Evolutionary conservation across 2,113 vertebrate genomes (phyloP), one percentile per base, ranked within the genome.

Genomic region (Furnarius figulus): DNA sequence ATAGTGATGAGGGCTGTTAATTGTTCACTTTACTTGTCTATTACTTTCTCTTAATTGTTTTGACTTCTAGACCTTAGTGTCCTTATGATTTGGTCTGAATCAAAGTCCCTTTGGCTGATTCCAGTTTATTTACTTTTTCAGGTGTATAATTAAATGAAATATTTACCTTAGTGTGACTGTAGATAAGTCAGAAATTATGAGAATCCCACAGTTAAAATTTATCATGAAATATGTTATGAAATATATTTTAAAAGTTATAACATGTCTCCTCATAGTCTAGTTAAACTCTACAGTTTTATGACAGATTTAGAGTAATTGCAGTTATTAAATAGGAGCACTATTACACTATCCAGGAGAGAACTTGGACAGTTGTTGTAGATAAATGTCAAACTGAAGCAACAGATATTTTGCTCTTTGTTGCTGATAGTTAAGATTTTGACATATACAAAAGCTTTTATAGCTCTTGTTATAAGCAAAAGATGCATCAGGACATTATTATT

Each of bases 251-350:
- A 68, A 73, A 66, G 24, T 62, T 83, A 18, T 78, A 92, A 75
- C 25, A 50, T 44, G 9, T 76, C 21, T 28, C n/a, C 35, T 93
- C 70, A 58, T 50, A 56, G 39, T 66, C 59, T 77, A 76, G 73
- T 87, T 91, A 95, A 95, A 77, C 27, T 85, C 56, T 53, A 66
- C 40, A 74, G 28, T 91, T 89, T 95, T 86, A 94, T 93, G 82
- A 77, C 52, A 89, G 49, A 75, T 91, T 93, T 86, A 78, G 39
- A 46, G 33, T 84, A 87, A 93, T 91, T 81, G 42, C 50, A 71
- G 49, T 82, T 95, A 92, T 94, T 95, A 97, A 93, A 79, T 88
- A 92, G 23, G 4, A 90, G 5, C n/a, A 55, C 35, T 75, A 15
- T 65, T 81, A 80, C 19, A 25, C 91, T 92, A 76, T 93, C 47